Conservation (phyloP, 2,888 invertebrate genomes). For the Empis stercorea region DNA sequence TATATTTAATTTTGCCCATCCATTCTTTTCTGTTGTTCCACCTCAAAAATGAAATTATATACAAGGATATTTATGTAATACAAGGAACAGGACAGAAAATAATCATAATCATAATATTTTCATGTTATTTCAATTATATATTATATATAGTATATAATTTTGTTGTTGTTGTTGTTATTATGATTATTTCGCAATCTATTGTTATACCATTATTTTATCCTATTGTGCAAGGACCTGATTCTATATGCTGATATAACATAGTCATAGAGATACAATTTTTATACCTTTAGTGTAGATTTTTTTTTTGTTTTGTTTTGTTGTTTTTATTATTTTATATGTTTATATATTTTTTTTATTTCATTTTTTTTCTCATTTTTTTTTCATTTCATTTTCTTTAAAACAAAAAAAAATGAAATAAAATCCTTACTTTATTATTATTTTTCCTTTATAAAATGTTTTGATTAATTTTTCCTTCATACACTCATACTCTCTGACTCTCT, state of each 20-base stretch:
- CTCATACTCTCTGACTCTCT: conserved; percentile 7
- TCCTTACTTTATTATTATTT: conserved; percentile 32
- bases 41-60: too few species aligned
- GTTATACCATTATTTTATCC: background rate
- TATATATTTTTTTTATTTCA: background rate
- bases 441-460: conserved; percentile 37
- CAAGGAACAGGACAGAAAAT: too few species aligned
- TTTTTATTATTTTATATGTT: background rate
- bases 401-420: conserved; percentile 5
- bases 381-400: conserved; percentile 2
- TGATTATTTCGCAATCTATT: background rate
- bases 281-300: background rate
- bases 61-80: too few species aligned
- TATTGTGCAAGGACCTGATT: too few species aligned
- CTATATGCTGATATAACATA: too few species aligned
- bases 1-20: too few species aligned
- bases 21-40: too few species aligned
- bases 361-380: background rate
- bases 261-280: background rate
- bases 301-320: too few species aligned
- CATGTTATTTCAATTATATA: too few species aligned
- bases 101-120: too few species aligned
- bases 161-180: background rate
- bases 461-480: conserved; percentile 30
- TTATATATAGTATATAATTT: too few species aligned